These are phyloP conservation scores for Macrotrachela quadricornifera DNA, from an alignment of 1,140 invertebrate species.

Conservation along the genomic window DNA sequence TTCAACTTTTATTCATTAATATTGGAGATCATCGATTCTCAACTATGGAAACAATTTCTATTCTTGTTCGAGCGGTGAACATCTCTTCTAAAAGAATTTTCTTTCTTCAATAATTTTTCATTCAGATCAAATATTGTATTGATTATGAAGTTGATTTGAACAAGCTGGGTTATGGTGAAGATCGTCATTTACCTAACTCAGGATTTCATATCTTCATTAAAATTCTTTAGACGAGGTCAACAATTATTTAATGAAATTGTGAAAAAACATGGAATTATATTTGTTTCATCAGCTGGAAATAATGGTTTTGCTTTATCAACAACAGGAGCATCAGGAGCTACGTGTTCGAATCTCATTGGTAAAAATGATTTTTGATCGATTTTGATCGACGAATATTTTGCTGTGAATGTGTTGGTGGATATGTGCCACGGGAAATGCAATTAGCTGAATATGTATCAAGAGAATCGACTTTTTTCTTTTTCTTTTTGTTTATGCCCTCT, in stretches of 20 bases:
- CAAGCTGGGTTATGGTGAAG: conserved; percentile 95
- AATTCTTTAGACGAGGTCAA: background rate
- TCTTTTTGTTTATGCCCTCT: too few relatives aligned
- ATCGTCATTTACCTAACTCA: conserved; percentile 63
- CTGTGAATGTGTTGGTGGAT: conserved; percentile 81
- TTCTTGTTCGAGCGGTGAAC: conserved; percentile 68
- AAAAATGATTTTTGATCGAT: too few relatives aligned
- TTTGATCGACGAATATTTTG: too few relatives aligned
- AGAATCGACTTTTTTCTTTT: conserved; percentile 42
- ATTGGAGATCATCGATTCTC: conserved; percentile 66
- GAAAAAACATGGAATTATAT: conserved; percentile 72
- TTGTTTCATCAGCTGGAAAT: conserved; percentile 78
- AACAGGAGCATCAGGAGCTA: conserved; percentile 72
- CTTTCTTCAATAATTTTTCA: too few relatives aligned
- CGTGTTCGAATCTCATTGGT: conserved; percentile 51
- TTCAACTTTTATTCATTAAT: conserved; percentile 72
- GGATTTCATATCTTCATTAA: conserved; percentile 33
- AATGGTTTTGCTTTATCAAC: conserved; percentile 76
- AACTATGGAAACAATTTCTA: conserved; percentile 87
- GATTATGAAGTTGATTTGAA: conserved; percentile 50
- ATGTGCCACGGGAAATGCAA: conserved; percentile 93
- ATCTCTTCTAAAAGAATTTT: too few relatives aligned
- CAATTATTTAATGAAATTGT: conserved; percentile 43
- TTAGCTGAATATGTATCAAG: conserved; percentile 67
- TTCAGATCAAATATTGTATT: conserved; percentile 19